Evolutionary conservation across 1,140 invertebrate species (phyloP).

Genomic region (Linepithema humile): DNA sequence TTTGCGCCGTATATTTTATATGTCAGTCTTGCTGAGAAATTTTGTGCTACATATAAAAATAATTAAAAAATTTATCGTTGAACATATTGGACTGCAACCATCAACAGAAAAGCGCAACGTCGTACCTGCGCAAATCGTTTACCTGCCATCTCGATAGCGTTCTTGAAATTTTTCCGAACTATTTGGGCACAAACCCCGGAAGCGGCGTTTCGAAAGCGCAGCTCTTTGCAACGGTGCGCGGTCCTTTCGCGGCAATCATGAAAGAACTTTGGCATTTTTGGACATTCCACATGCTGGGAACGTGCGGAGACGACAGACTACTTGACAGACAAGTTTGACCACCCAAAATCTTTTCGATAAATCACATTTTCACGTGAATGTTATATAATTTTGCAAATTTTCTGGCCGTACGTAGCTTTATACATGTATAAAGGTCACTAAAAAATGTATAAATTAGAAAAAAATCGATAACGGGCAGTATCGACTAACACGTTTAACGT

Average conservation of each 20-base stretch:
- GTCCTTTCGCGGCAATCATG: conserved; percentile 13
- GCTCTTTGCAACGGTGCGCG: conserved; percentile 38
- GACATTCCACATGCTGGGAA: conserved; percentile 65
- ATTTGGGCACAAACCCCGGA: background rate
- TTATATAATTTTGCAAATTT: background rate
- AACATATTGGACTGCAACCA: background rate
- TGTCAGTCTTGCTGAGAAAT: background rate
- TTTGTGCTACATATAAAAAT: background rate
- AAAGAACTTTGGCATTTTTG: conserved; percentile 66
- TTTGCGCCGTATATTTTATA: background rate
- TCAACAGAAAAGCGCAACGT: background rate
- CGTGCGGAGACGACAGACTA: conserved; percentile 9
- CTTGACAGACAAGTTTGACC: background rate
- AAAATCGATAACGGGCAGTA: background rate
- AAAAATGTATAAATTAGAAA: background rate
- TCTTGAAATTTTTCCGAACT: conserved; percentile 58
- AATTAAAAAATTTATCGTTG: background rate
- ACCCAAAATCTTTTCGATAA: background rate
- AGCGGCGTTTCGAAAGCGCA: conserved; percentile 53
- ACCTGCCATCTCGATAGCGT: conserved; percentile 73
- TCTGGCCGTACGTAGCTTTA: too few species aligned
- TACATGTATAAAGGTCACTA: too few species aligned
- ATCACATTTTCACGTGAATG: background rate
- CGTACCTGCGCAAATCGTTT: conserved; percentile 65
- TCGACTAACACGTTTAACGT: background rate